Evolutionary conservation across 2,113 vertebrate genomes (phyloP), one percentile per base, ranked within the genome.

Genomic region (Perca fluviatilis): DNA sequence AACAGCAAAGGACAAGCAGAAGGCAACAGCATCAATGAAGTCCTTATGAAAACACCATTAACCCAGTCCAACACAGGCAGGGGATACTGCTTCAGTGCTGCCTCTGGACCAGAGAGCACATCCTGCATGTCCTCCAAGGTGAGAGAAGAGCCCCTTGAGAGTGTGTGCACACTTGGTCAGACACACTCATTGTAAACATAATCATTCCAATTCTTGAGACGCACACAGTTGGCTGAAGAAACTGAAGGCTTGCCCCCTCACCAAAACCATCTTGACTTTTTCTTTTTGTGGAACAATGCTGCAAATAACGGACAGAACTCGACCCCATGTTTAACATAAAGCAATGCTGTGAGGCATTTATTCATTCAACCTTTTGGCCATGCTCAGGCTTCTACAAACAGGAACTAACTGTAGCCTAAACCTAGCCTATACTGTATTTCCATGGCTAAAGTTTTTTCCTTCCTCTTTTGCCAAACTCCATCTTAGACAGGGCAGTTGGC

Each of bases 381-480:
- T 62, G 60, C 58, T 51, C 61, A 40, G 60, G 65, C 58, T 60
- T 88, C 61, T 30, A 72, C 82, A 89, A 91, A 83, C 82, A 88
- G 83, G 83, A 86, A 83, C 71, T 69, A 67, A 84, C 49, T 74
- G 43, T n/a, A 70, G 68, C 58, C 64, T 72, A 74, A 82, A 85
- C 53, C 53, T 53, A 62, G 71, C 82, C 79, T 50, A 67, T 79
- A 80, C 49, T 66, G 50, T 65, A 82, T 93, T 93, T 92, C 85
- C 88, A 92, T 84, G 85, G 88, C 68, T 83, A 83, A 78, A 82
- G 54, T 21, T 79, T 87, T 92, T 89, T 86, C 83, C 79, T 84
- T 69, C 67, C 46, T 77, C 77, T 69, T 87, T 87, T 77, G 84
- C 89, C 88, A 88, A 90, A 89, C 77, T 86, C 71, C 27, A 79